Evolutionary conservation across 2,888 invertebrate genomes (phyloP).

Genomic region (Mellilla xanthometata): DNA sequence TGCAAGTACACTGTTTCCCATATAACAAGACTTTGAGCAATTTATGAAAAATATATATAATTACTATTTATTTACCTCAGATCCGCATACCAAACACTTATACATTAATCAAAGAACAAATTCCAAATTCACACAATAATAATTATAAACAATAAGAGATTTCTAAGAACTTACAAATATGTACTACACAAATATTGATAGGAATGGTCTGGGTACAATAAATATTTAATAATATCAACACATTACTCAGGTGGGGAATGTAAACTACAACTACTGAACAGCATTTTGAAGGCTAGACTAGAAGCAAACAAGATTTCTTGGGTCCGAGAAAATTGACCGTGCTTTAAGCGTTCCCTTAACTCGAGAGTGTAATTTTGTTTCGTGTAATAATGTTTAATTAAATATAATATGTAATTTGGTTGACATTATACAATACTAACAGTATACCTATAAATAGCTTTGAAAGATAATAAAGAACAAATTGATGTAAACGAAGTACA

Average conservation of each 20-base stretch:
- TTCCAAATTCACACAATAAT: conserved; percentile 11
- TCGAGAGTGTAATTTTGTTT: background rate
- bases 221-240: conserved; percentile 21
- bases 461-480: too few relatives aligned
- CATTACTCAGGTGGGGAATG: conserved; percentile 26
- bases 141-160: conserved; percentile 5
- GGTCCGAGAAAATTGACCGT: background rate
- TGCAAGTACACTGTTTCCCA: conserved; percentile 21
- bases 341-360: background rate
- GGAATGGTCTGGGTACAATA: conserved; percentile 22
- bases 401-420: too few relatives aligned
- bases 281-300: conserved; percentile 25
- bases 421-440: too few relatives aligned
- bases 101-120: conserved; percentile 16
- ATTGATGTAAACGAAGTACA: too few relatives aligned
- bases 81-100: conserved; percentile 17
- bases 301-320: conserved; percentile 18
- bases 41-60: conserved; percentile 25
- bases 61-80: conserved; percentile 8
- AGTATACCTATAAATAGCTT: too few relatives aligned
- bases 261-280: conserved; percentile 26
- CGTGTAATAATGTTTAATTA: too few relatives aligned
- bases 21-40: conserved; percentile 32
- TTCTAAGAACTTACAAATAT: too few relatives aligned
- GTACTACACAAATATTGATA: conserved; percentile 4